Conservation (phyloP, 2,888 invertebrate genomes). For the Odontocolon sp. region DNA sequence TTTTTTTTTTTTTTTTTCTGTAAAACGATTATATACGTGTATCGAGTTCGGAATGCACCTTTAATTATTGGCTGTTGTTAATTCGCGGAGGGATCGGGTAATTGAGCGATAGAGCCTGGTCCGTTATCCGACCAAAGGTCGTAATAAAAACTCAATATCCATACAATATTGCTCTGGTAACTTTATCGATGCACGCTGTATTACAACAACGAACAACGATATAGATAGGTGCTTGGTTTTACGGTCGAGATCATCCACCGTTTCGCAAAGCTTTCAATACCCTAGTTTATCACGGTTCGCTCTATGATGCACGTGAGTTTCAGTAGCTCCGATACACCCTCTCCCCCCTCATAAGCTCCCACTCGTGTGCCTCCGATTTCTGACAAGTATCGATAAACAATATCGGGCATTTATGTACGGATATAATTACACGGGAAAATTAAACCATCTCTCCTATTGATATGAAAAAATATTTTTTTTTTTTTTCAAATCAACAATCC, state of each 20-base stretch:
- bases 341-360: not conserved
- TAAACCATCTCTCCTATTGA: too few species aligned
- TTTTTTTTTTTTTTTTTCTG: slow-evolving; percentile 7
- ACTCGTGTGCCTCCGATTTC: not conserved
- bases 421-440: too few species aligned
- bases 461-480: too few species aligned
- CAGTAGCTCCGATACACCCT: not conserved
- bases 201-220: not conserved
- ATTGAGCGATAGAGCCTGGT: not conserved
- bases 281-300: slow-evolving; percentile 25
- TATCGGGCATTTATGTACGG: too few species aligned
- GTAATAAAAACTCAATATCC: slow-evolving; percentile 34
- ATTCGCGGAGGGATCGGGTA: not conserved
- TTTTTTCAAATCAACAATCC: too few species aligned
- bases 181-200: slow-evolving; percentile 9
- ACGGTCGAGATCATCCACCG: slow-evolving; percentile 34
- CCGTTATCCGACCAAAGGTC: not conserved
- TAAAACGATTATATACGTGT: too few species aligned
- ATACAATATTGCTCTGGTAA: slow-evolving; percentile 37
- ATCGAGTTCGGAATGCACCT: not conserved
- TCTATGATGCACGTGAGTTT: slow-evolving; percentile 24
- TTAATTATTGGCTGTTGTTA: slow-evolving; percentile 5
- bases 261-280: slow-evolving; percentile 45
- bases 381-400: too few species aligned
- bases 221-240: slow-evolving; percentile 14